Evolutionary conservation across 2,113 vertebrate genomes (phyloP).

Genomic region (Zosterops pallidus): DNA sequence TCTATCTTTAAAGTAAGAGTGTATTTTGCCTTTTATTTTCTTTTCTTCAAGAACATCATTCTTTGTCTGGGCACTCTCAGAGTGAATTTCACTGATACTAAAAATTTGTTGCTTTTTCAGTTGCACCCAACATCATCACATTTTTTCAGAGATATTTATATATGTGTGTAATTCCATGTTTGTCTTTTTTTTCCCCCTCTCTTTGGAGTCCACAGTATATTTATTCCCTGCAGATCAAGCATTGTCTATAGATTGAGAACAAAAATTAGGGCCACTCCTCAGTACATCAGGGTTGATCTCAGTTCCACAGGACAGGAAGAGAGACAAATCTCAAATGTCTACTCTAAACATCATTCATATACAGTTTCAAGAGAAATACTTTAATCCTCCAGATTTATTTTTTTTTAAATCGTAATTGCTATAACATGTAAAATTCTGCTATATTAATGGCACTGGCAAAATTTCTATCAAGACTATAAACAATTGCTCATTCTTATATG

Average conservation of each 20-base stretch:
- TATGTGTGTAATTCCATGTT: neutral
- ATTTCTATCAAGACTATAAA: neutral
- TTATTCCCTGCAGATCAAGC: slow-evolving; percentile 17
- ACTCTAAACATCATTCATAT: neutral
- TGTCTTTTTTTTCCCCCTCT: neutral
- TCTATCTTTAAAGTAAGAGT: neutral
- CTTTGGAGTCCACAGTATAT: neutral
- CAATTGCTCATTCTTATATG: neutral
- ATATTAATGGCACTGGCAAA: neutral
- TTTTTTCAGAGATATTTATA: slow-evolving; percentile 45
- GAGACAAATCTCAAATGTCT: neutral
- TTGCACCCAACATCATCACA: neutral
- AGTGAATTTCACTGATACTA: neutral
- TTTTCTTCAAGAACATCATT: neutral
- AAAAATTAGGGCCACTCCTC: neutral
- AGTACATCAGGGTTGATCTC: neutral
- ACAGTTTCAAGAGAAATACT: neutral
- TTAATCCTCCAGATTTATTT: neutral
- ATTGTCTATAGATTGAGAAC: slow-evolving; percentile 17
- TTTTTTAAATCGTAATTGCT: neutral
- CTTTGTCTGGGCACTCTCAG: neutral
- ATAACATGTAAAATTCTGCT: neutral
- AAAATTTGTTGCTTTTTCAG: neutral
- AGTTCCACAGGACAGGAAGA: neutral
- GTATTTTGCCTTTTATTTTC: neutral